Conservation (phyloP, 2,888 invertebrate species). For the Pogonocherus hispidulus region DNA sequence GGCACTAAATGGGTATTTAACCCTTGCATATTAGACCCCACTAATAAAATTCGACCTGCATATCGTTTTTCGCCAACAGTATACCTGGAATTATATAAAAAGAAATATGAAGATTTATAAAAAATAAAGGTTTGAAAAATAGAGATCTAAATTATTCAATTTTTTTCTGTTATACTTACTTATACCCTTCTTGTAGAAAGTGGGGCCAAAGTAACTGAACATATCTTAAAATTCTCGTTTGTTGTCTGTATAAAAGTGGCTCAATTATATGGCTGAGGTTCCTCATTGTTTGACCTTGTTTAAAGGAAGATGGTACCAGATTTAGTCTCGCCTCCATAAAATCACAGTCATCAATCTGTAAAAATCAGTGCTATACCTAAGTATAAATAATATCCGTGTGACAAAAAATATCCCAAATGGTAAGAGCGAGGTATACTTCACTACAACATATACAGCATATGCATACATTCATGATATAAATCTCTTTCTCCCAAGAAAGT, state of each 20-base stretch:
- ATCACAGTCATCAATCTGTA: conserved; percentile 64
- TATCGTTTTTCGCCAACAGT: conserved; percentile 60
- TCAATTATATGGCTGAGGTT: conserved; percentile 59
- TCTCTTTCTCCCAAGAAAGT: too few species aligned
- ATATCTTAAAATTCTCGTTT: conserved; percentile 58
- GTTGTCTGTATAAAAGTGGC: conserved; percentile 63
- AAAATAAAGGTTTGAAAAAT: too few species aligned
- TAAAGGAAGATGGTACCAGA: conserved; percentile 61
- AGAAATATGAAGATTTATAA: not conserved
- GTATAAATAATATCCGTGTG: too few species aligned
- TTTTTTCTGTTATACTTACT: too few species aligned
- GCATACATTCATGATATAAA: too few species aligned
- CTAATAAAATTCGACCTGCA: conserved; percentile 62
- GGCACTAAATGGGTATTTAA: conserved; percentile 76
- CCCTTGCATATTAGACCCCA: conserved; percentile 66
- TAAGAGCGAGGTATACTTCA: too few species aligned
- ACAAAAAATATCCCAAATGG: too few species aligned
- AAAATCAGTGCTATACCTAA: conserved; percentile 35
- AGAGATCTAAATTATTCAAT: too few species aligned
- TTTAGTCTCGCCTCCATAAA: conserved; percentile 61
- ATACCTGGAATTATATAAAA: conserved; percentile 48
- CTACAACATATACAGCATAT: too few species aligned
- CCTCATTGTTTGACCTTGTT: conserved; percentile 58
- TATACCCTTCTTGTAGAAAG: conserved; percentile 60
- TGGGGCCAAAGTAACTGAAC: conserved; percentile 63